Evolutionary conservation across 2,888 invertebrate species (phyloP).

Genomic region (Tillus elongatus): DNA sequence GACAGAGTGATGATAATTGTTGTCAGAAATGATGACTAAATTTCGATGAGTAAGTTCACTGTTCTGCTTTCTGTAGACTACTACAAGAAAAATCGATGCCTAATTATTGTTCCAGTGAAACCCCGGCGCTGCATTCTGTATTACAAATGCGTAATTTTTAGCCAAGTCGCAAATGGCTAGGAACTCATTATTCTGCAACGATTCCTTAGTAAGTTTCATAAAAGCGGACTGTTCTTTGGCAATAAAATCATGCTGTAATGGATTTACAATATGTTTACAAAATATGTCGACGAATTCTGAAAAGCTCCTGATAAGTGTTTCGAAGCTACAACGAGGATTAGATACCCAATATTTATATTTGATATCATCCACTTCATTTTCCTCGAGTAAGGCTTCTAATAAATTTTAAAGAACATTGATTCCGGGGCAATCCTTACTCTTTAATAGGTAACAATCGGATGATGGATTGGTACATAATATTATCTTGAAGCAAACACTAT

Average conservation of each 20-base stretch:
- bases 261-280: background rate
- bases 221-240: constrained; percentile 3
- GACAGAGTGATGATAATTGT: constrained; percentile 4
- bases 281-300: background rate
- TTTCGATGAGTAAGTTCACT: too few relatives aligned
- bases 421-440: constrained; percentile 5
- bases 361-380: background rate
- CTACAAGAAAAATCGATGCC: background rate
- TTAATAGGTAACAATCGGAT: background rate
- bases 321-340: background rate
- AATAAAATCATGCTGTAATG: background rate
- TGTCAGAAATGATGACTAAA: constrained; percentile 6
- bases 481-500: background rate
- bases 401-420: background rate
- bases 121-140: constrained; percentile 5
- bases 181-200: background rate
- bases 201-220: too few relatives aligned
- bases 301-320: background rate
- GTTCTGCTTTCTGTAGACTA: background rate
- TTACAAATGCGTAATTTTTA: constrained; percentile 7
- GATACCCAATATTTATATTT: background rate
- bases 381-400: background rate
- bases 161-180: constrained; percentile 6
- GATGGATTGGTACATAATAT: background rate
- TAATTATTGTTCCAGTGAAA: constrained; percentile 3